These are phyloP conservation scores for Malacoctenus gilli DNA, from an alignment of 2,797 vertebrate genomes.

Conservation along the genomic window DNA sequence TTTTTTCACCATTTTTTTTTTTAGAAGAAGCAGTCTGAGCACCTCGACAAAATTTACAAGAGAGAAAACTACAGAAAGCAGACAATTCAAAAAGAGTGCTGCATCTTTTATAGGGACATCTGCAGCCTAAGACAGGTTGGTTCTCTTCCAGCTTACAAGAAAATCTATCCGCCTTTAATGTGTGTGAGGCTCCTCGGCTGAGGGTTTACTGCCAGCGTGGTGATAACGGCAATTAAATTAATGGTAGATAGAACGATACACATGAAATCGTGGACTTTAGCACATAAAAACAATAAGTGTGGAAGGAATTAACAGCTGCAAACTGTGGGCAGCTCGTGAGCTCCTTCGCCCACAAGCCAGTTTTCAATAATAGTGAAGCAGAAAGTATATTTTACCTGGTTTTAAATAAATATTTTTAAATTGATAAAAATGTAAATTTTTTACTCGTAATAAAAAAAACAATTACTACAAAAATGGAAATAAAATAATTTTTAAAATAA, in stretches of 20 bases:
- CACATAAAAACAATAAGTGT: constrained; percentile 30
- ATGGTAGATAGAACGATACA: constrained; percentile 34
- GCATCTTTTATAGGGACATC: constrained; percentile 4
- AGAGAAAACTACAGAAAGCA: constrained; percentile 12
- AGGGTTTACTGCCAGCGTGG: constrained; percentile 22
- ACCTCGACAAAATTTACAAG: constrained; percentile 16
- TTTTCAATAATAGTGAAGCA: too few species aligned
- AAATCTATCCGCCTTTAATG: constrained; percentile 12
- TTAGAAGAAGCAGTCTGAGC: not conserved
- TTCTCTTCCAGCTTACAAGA: constrained; percentile 6
- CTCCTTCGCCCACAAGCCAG: too few species aligned
- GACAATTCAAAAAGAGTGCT: not conserved
- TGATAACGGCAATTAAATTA: constrained; percentile 39
- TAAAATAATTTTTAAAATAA: too few species aligned
- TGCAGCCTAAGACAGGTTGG: not conserved
- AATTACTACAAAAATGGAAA: too few species aligned
- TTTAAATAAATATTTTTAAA: too few species aligned
- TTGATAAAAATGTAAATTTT: too few species aligned
- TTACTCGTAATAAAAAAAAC: too few species aligned
- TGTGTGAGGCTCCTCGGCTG: not conserved
- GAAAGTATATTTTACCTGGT: too few species aligned
- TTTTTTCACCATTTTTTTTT: too few species aligned
- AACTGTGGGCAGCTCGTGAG: too few species aligned
- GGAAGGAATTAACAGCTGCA: not conserved
- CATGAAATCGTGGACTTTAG: constrained; percentile 35